phyloP scores from a whole-genome alignment of 2,797 vertebrate species.

The Cossypha polioptera region DNA sequence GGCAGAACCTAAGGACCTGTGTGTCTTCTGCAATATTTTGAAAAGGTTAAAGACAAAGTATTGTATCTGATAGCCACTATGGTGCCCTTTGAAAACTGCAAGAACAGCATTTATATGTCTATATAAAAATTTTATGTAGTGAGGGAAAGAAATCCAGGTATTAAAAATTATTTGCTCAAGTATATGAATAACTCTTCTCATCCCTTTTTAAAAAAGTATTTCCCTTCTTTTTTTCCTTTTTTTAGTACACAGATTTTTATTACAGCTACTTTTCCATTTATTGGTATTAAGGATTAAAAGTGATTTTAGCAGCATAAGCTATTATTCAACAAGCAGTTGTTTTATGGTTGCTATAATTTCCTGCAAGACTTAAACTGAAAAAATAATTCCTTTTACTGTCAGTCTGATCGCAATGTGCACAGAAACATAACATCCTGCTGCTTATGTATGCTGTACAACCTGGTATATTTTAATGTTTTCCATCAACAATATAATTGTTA shows the following conservation, averaged over 20 bases:
- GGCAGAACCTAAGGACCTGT: not conserved
- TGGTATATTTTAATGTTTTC: constrained; percentile 12
- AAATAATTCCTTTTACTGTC: constrained; percentile 28
- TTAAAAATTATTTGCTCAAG: not conserved
- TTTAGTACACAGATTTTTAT: not conserved
- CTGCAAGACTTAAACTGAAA: constrained; percentile 15
- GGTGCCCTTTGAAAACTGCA: not conserved
- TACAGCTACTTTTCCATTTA: not conserved
- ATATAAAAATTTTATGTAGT: not conserved
- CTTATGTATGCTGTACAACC: not conserved
- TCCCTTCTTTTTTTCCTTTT: not conserved
- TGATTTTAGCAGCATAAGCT: not conserved
- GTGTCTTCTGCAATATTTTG: not conserved
- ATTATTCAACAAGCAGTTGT: not conserved
- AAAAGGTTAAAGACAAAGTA: not conserved
- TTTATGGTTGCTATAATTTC: constrained; percentile 7
- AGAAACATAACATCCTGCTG: not conserved
- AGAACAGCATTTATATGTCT: not conserved
- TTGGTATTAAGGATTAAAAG: not conserved
- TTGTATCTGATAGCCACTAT: not conserved
- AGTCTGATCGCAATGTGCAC: constrained; percentile 23
- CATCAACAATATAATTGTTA: not conserved
- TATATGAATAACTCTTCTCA: not conserved
- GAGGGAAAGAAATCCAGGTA: not conserved
- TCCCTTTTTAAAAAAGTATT: not conserved